These are phyloP conservation scores for Nyctereutes procyonoides DNA, from an alignment of 2,113 vertebrate genomes.

Conservation along the genomic window DNA sequence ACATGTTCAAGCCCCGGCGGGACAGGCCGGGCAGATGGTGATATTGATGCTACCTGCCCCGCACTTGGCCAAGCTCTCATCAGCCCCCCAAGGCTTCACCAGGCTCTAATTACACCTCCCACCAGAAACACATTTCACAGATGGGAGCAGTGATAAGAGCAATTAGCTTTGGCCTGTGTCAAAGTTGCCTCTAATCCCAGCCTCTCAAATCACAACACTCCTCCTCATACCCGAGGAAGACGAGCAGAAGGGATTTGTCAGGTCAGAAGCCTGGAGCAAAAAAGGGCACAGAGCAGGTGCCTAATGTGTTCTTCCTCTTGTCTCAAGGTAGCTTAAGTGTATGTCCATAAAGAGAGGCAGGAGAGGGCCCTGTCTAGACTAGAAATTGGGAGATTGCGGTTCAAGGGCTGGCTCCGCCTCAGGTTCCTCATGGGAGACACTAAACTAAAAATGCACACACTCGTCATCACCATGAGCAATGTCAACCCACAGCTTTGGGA, in stretches of 20 bases:
- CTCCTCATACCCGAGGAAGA: background rate
- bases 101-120: constrained; percentile 44
- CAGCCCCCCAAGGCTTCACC: background rate
- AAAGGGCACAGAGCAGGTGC: background rate
- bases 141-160: background rate
- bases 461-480: background rate
- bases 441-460: background rate
- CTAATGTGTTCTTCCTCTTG: background rate
- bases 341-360: background rate
- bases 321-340: background rate
- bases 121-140: background rate
- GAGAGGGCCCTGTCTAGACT: background rate
- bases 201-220: background rate
- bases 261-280: background rate
- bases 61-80: background rate
- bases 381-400: background rate
- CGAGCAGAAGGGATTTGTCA: constrained; percentile 14
- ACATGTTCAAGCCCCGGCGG: background rate
- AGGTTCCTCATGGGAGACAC: background rate
- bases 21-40: too few relatives aligned
- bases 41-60: background rate
- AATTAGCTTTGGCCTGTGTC: background rate
- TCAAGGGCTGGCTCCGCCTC: background rate
- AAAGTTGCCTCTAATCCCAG: background rate
- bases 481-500: background rate